Conservation (phyloP, 2,113 vertebrate species). For the Puffinus mauretanicus region DNA sequence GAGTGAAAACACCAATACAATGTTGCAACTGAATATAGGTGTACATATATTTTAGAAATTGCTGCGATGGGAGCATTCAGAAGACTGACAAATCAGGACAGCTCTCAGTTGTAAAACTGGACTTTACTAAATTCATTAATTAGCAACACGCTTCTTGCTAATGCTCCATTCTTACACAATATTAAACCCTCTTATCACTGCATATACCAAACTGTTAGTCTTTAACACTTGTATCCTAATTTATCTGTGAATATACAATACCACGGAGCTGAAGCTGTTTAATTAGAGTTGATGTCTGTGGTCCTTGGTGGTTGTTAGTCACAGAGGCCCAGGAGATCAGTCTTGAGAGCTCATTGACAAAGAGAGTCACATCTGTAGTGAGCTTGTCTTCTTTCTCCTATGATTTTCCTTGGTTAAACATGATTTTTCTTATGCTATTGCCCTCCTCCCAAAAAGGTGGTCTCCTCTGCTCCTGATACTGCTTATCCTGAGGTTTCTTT, state of each 20-base stretch:
- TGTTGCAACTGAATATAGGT: background rate
- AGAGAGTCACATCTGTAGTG: background rate
- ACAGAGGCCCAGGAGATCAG: background rate
- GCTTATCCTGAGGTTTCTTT: background rate
- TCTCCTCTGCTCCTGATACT: background rate
- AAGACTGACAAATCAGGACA: background rate
- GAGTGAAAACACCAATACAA: background rate
- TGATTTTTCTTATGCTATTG: background rate
- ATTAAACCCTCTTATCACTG: background rate
- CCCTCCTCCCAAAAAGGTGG: background rate
- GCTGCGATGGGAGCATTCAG: accelerated
- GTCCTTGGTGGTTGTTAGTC: background rate
- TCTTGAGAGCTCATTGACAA: background rate
- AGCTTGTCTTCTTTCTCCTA: background rate
- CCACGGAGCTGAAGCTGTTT: background rate
- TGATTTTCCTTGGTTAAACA: background rate
- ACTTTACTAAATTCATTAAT: background rate
- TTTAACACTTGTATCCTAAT: background rate
- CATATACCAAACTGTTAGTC: background rate
- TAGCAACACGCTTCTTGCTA: background rate
- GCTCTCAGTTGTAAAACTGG: background rate
- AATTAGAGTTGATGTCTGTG: background rate
- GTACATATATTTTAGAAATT: background rate
- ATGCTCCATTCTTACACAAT: background rate
- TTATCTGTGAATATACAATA: background rate